phyloP scores from a whole-genome alignment of 2,113 vertebrate genomes.

The Micromys minutus region DNA sequence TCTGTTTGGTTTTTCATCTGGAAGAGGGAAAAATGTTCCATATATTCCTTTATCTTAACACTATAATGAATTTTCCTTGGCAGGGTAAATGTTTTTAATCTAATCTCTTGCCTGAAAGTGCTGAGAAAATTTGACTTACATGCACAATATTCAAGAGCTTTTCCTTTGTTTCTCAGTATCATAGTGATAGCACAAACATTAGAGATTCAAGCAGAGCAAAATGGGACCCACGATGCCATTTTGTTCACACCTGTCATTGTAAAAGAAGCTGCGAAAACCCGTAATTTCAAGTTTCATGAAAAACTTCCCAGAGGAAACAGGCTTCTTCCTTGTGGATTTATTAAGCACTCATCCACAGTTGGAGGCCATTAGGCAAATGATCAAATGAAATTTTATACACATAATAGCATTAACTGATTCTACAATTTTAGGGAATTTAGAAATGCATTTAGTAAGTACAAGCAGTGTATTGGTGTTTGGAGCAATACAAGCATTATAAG shows the following conservation, averaged over 20 bases:
- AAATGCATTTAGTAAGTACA: not conserved
- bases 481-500: constrained; percentile 16
- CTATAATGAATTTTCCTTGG: constrained; percentile 21
- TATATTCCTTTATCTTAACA: constrained; percentile 30
- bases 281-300: not conserved
- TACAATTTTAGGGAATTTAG: not conserved
- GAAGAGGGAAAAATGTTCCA: not conserved
- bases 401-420: not conserved
- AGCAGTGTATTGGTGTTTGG: too few species aligned
- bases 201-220: not conserved
- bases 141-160: not conserved
- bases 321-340: constrained; percentile 1
- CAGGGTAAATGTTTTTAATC: not conserved
- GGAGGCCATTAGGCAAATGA: not conserved
- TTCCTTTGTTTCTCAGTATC: not conserved
- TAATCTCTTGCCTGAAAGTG: not conserved
- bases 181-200: not conserved
- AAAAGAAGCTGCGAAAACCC: not conserved
- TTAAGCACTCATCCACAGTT: not conserved
- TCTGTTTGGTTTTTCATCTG: constrained; percentile 34
- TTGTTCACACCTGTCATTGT: not conserved
- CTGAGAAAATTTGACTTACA: not conserved
- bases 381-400: not conserved
- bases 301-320: not conserved
- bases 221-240: not conserved